A percentile compares a stretch with the other conserved stretches of the same genome.
These are phyloP conservation scores for Capitulum mitella DNA, from an alignment of 2,888 invertebrate species.

Conservation along the genomic window DNA sequence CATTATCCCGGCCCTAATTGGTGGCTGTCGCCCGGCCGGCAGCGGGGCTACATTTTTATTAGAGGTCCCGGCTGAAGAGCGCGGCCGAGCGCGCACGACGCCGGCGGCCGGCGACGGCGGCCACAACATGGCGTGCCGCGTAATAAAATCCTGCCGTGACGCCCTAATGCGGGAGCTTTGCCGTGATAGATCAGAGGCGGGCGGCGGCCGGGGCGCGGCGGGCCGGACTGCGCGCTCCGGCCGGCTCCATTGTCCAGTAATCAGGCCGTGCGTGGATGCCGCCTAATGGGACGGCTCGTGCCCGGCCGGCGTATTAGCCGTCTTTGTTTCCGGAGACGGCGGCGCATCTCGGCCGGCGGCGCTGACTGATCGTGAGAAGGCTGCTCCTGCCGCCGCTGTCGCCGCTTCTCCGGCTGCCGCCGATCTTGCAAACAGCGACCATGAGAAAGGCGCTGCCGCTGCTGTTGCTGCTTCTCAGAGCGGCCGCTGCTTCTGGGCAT, in stretches of 20 bases:
- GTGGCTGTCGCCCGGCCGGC: background rate
- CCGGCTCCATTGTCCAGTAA: background rate
- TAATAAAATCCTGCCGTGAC: slow-evolving; percentile 2
- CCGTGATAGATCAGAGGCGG: background rate
- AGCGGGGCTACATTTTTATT: background rate
- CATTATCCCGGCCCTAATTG: background rate
- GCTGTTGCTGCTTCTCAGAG: no score
- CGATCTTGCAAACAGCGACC: no score
- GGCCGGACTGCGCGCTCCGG: background rate
- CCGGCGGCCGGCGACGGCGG: background rate
- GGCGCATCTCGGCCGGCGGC: background rate
- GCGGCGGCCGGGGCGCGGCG: background rate
- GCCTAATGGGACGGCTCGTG: background rate
- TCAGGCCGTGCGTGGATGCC: background rate
- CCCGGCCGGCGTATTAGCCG: background rate
- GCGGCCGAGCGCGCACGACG: background rate
- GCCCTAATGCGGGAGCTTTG: background rate
- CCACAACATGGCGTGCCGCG: background rate
- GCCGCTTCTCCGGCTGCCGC: no score
- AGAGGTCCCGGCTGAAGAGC: background rate
- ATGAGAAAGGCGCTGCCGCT: no score
- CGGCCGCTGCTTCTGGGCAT: no score
- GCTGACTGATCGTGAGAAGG: background rate
- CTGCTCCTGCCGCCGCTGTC: background rate
- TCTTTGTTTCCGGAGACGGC: background rate